Evolutionary conservation across 2,113 vertebrate genomes (phyloP), one percentile per base, ranked within the genome.

Genomic region (Pampusana beccarii): DNA sequence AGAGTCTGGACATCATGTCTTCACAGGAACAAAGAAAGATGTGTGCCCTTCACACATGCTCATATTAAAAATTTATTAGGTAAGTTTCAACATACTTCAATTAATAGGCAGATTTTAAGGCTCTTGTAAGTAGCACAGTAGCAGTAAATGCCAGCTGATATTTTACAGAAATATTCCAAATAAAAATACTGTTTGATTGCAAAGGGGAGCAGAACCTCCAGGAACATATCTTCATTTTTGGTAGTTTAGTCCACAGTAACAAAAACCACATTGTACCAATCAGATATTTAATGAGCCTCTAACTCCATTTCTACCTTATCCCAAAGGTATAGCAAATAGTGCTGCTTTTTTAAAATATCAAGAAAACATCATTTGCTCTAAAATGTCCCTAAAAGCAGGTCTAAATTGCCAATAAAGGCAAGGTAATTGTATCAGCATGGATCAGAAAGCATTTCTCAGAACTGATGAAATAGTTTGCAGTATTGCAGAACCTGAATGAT

Each of bases 401-500:
- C 98, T 98, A 98, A 98, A 98, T 98, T 98, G 98, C 98, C 98
- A 98, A 98, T 98, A 98, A 98, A 98, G 97, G 97, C 97, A 80
- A 95, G 97, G 97, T 98, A 98, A 98, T 98, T 98, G 98, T 97
- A 98, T 98, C 98, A 98, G 98, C 98, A 98, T 98, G 97, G 98
- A 98, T 98, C 98, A 98, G 98, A 98, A 98, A 98, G 98, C 98
- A 98, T 98, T 98, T 98, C 98, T 98, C 98, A 97, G 98, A 97
- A 98, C 97, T 97, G 91, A 97, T 96, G 97, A 96, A 98, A 97
- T 98, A 97, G 97, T 98, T 98, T 98, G 97, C 95, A 93, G 94
- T 97, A 97, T 97, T 94, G 97, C 95, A 96, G 93, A 90, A 97
- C 94, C 89, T 92, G 93, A 94, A 95, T 95, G 95, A 96, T 95